phyloP scores from a whole-genome alignment of 2,888 invertebrate species.

The Chloroclystis v-ata region DNA sequence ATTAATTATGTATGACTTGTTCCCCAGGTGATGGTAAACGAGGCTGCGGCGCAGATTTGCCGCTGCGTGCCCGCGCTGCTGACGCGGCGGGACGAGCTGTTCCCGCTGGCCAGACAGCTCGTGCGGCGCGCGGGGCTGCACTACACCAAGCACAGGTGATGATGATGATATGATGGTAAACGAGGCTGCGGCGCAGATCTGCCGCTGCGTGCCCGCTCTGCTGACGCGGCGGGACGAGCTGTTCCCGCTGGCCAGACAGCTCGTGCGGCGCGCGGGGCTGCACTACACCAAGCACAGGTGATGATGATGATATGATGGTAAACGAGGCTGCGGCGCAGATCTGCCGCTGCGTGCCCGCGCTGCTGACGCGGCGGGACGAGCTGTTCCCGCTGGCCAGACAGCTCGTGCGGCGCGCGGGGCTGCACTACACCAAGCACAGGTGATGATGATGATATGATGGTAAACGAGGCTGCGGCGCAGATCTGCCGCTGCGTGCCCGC shows the following conservation, averaged over 20 bases:
- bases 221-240: constrained; percentile 97
- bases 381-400: constrained; percentile 96
- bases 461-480: constrained; percentile 99
- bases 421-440: constrained; percentile 82
- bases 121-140: constrained; percentile 94
- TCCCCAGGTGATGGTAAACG: constrained; percentile 97
- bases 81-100: constrained; percentile 97
- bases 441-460: constrained; percentile 88
- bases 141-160: constrained; percentile 77
- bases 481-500: constrained; percentile 95
- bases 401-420: constrained; percentile 94
- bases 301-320: constrained; percentile 92
- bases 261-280: constrained; percentile 94
- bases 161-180: constrained; percentile 99
- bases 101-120: constrained; percentile 95
- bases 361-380: constrained; percentile 97
- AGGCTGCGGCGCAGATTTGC: constrained; percentile 98
- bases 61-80: constrained; percentile 94
- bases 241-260: constrained; percentile 96
- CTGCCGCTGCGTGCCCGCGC: constrained; percentile 93
- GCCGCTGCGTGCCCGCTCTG: constrained; percentile 93
- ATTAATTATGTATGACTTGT: no score
- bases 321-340: constrained; percentile 99
- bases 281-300: constrained; percentile 81
- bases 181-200: constrained; percentile 98